These are phyloP conservation scores for Pristionchus entomophagus DNA, from an alignment of 2,888 invertebrate species.

Conservation along the genomic window DNA sequence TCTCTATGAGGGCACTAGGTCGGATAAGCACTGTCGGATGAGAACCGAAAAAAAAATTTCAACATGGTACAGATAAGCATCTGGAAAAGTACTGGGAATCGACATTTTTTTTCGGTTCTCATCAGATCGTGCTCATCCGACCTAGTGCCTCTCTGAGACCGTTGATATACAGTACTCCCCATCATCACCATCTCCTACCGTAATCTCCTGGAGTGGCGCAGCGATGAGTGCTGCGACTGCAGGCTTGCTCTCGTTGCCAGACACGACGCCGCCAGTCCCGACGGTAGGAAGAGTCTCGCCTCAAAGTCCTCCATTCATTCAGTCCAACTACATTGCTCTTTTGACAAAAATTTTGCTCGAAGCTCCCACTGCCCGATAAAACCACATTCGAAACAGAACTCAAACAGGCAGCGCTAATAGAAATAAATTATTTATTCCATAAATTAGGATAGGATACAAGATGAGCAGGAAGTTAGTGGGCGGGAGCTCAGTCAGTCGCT, in stretches of 20 bases:
- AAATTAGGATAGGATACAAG: neutral
- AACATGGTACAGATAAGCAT: no score
- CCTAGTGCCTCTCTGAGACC: neutral
- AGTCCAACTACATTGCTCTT: neutral
- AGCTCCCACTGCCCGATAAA: neutral
- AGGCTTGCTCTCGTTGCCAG: conserved; percentile 16
- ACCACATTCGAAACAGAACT: neutral
- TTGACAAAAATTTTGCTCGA: neutral
- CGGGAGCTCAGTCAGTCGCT: no score
- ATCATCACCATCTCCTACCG: no score
- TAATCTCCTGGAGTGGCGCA: neutral
- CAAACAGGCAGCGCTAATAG: neutral
- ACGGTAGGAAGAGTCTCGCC: neutral
- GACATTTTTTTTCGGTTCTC: neutral
- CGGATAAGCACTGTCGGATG: no score
- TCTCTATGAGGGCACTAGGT: no score
- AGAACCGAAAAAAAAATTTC: no score
- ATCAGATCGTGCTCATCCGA: neutral
- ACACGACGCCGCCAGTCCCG: neutral
- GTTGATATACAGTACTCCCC: neutral
- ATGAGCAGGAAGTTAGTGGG: no score
- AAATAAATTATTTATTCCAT: no score
- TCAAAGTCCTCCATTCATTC: neutral
- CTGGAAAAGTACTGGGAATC: no score
- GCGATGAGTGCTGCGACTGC: neutral